phyloP scores from a whole-genome alignment of 2,797 vertebrate species.

The Acanthopagrus latus region DNA sequence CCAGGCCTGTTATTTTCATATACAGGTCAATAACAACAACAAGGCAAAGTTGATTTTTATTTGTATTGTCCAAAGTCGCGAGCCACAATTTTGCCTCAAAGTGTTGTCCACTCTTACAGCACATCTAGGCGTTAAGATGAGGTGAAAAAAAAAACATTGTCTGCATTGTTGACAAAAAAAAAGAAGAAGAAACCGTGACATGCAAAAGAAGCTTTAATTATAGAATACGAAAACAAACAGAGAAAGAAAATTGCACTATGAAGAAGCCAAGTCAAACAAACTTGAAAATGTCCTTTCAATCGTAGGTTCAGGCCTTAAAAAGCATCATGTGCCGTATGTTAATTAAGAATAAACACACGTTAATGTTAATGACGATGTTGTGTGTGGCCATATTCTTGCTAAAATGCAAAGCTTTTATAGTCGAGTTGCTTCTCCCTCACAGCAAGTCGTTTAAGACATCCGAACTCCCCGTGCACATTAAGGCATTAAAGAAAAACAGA shows the following conservation, averaged over 20 bases:
- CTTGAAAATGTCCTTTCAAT: background rate
- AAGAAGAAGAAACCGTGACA: background rate
- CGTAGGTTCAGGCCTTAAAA: background rate
- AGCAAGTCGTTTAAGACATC: constrained; percentile 52
- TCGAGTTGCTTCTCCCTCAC: constrained; percentile 26
- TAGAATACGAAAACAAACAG: background rate
- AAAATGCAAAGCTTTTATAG: background rate
- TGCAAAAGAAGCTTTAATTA: background rate
- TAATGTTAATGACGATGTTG: background rate
- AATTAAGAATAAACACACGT: constrained; percentile 3
- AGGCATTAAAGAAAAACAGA: constrained; percentile 46
- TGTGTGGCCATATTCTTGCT: background rate
- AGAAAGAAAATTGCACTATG: background rate
- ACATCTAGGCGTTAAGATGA: background rate
- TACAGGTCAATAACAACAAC: too few relatives aligned
- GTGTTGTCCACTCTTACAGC: too few relatives aligned
- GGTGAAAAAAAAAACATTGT: background rate
- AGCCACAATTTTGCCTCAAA: too few relatives aligned
- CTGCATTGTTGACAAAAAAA: background rate
- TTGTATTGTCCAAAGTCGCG: too few relatives aligned
- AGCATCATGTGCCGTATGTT: background rate
- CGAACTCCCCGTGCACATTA: constrained; percentile 52
- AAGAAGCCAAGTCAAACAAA: background rate
- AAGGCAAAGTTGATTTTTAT: background rate
- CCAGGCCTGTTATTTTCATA: background rate